Conservation (phyloP, 2,113 vertebrate genomes). For the Telmatochromis sp. region DNA sequence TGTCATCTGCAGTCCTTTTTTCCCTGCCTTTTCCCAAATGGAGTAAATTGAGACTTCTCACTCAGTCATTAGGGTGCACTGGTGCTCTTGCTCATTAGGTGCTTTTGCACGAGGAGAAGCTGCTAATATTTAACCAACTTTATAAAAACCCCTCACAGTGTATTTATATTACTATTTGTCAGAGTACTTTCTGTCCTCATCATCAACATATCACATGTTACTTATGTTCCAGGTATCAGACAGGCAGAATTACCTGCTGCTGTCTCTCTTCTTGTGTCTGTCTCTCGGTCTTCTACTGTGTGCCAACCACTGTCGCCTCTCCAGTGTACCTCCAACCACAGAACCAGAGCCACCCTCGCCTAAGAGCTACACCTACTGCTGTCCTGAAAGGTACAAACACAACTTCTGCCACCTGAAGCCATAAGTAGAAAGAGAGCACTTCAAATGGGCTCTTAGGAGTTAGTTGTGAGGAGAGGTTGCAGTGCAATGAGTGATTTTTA, state of each 20-base stretch:
- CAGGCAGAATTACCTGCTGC: conserved; percentile 84
- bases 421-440: neutral
- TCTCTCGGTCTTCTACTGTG: conserved; percentile 80
- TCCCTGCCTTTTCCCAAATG: neutral
- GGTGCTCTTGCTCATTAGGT: neutral
- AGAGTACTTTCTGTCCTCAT: neutral
- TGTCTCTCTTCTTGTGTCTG: conserved; percentile 80
- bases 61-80: neutral
- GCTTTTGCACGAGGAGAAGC: neutral
- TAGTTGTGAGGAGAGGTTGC: neutral
- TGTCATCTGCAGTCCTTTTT: neutral
- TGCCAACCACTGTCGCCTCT: conserved; percentile 72
- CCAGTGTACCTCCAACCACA: conserved; percentile 50
- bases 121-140: neutral
- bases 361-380: conserved; percentile 81
- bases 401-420: neutral
- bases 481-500: neutral
- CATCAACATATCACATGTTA: neutral
- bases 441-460: neutral
- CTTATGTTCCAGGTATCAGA: conserved; percentile 75
- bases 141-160: neutral
- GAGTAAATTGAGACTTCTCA: neutral
- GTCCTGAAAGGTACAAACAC: conserved; percentile 78
- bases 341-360: conserved; percentile 71
- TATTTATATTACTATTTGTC: neutral